Evolutionary conservation across 2,113 vertebrate genomes (phyloP), one percentile per base, ranked within the genome.

Genomic region (Vidua chalybeata): DNA sequence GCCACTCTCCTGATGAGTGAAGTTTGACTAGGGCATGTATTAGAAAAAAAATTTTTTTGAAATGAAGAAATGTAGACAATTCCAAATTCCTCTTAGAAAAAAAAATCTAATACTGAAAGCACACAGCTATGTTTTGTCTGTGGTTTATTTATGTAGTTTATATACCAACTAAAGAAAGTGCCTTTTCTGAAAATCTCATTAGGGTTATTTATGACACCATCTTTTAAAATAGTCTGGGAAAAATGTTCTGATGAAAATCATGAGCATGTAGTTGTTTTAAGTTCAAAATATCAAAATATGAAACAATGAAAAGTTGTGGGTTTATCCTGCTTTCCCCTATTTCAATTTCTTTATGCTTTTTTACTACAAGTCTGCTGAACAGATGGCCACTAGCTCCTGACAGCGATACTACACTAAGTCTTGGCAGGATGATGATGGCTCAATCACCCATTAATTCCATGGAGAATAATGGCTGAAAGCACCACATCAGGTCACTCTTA

Each of bases 371-470:
- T 95, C 91, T 93, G 73, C 56, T 84, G 75, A 90, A 92, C 92
- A 96, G 86, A 97, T 87, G 87, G 52, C 30, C 5, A 28, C 43
- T 76, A 90, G 69, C 73, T 96, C 39, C 89, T 95, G 76, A 90
- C 79, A 90, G 39, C 4, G 5, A 78, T 91, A 87, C 66, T 94
- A 94, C 77, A 78, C 73, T 82, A 72, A 83, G 69, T 68, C 87
- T 95, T 94, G 89, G 86, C 93, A 94, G 80, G 83, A 95, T 89
- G 91, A 94, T 91, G 91, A 95, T 94, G 73, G 76, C 89, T 94
- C 96, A 91, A 55, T 96, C 94, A 95, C 39, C 84, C 93, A 92
- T 77, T 97, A 96, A 96, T 89, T 72, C 91, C 49, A 67, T 28
- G n/a, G 86, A 59, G 79, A 77, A 92, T 92, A 95, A 92, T 87